Evolutionary conservation across 2,113 vertebrate genomes (phyloP), one percentile per base, ranked within the genome.

Genomic region (Hystrix brachyura): DNA sequence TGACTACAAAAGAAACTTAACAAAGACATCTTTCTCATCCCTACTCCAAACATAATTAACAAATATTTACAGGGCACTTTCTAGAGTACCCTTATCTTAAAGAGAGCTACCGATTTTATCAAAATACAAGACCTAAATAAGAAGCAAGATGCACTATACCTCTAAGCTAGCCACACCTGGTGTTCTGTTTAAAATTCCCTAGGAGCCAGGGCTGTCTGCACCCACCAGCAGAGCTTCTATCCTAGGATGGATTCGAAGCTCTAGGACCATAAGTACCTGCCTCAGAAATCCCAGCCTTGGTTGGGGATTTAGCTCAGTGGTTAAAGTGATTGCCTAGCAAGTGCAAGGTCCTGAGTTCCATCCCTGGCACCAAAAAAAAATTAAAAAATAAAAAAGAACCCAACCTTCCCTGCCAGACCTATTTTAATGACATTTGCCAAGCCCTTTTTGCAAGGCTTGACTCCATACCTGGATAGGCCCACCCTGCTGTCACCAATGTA

Each of bases 1-100:
- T 71, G 51, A 51, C 25, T 14, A 34, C 76, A 79, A 79, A 79
- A 55, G 46, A 79, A 79, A 53, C 43, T 71, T 27, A 59, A 5
- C 8, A 27, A 82, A 53, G 51, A 84, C 7, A 34, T 60, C 21
- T 93, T 79, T 46, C 51, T 94, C 78, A 79, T 5, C 72, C 69
- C 43, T 84, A 94, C 12, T 34, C 94, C 10, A 60, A 78, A 80
- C n/a, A 65, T n/a, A 60, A 82, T 90, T 59, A 96, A 51, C 55
- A 82, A 82, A 19, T 46, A 83, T 32, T 55, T 57, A 59, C 3
- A 79, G 34, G 46, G 15, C 32, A 38, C 15, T 79, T 90, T 27
- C 60, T 48, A 72, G 55, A 64, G 71, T 14, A 43, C 27, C 5
- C 62, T 71, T 62, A 78, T 8, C n/a, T 87, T 87, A 71, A 72